Base-by-base conservation (phyloP, 2,113 vertebrate species). In the Aspidoscelis tigris region DNA sequence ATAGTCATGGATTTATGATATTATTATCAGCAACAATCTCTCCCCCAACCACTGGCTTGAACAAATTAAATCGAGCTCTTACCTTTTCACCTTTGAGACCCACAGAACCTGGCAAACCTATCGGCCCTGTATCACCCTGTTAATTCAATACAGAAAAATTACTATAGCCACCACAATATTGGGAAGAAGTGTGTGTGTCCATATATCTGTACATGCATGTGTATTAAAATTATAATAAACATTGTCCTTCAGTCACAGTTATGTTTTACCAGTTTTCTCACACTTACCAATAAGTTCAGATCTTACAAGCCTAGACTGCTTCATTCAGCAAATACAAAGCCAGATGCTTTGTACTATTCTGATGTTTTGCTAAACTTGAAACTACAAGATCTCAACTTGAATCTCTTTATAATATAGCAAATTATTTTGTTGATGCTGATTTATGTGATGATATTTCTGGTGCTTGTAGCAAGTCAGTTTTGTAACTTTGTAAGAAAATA, bases 71-170 rank as follows among this genome's bases (percentile, higher is more conserved):
- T 21, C 14, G 68, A 16, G 74, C 64, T 85, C 94, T 95, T 97
- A 99, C 98, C 97, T 91, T 96, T 90, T 92, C 84, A 88, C 98
- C 98, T 93, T 90, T 93, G 87, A 96, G 93, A 75, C 98, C 98
- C 65, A 93, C 91, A 1, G 89, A 92, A 2, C 98, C 98, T 47
- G 92, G 92, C 77, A 94, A 93, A 91, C 98, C 98, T 53, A 92
- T 71, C 78, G 94, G 93, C 5, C 98, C 98, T 92, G 89, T 91
- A 81, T 98, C 97, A 20, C 98, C 98, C 99, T 97, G 90, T 7
- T 78, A 86, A 84, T 94, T 92, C 33, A 92, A 76, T 44, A 9
- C 55, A 0, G 18, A 11, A 77, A 9, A 80, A 77, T 84, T 3
- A 73, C 0, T 3, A 0, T 4, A n/a, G 65, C 85, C 47, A 84